A percentile compares a stretch with the other conserved stretches of the same genome.
phyloP scores from a whole-genome alignment of 2,888 invertebrate genomes.

The Dolichomitus sp. region DNA sequence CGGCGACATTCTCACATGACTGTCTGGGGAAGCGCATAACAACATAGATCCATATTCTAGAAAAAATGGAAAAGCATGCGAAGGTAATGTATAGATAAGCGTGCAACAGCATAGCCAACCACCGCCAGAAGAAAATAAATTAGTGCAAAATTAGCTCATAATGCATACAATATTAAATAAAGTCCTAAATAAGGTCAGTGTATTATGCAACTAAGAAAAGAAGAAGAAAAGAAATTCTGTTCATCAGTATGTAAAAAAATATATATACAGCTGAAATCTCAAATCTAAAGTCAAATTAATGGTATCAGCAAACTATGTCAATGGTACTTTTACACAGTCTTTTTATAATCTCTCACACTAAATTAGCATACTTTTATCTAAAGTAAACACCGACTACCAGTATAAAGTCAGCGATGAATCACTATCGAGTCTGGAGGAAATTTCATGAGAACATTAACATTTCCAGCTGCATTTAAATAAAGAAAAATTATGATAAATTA shows the following conservation, averaged over 20 bases:
- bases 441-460: slow-evolving; percentile 31
- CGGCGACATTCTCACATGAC: slow-evolving; percentile 75
- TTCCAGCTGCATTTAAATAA: slow-evolving; percentile 46
- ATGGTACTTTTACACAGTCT: not conserved
- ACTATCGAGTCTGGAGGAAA: slow-evolving; percentile 11
- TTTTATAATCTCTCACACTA: not conserved
- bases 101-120: slow-evolving; percentile 36
- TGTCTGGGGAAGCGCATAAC: slow-evolving; percentile 83
- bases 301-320: not conserved
- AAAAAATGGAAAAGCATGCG: slow-evolving; percentile 76
- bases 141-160: slow-evolving; percentile 26
- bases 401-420: slow-evolving; percentile 18
- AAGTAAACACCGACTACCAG: not conserved
- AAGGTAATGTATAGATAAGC: slow-evolving; percentile 52
- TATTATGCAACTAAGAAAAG: not conserved
- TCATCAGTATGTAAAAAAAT: not conserved
- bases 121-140: slow-evolving; percentile 36
- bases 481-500: slow-evolving; percentile 15
- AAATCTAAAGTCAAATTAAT: not conserved
- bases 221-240: not conserved
- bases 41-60: slow-evolving; percentile 85
- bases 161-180: slow-evolving; percentile 9
- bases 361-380: slow-evolving; percentile 1
- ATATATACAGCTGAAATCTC: not conserved
- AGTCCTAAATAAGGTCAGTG: not conserved